Base-by-base conservation (phyloP, 1,140 invertebrate genomes). In the Hycleus phaleratus region DNA sequence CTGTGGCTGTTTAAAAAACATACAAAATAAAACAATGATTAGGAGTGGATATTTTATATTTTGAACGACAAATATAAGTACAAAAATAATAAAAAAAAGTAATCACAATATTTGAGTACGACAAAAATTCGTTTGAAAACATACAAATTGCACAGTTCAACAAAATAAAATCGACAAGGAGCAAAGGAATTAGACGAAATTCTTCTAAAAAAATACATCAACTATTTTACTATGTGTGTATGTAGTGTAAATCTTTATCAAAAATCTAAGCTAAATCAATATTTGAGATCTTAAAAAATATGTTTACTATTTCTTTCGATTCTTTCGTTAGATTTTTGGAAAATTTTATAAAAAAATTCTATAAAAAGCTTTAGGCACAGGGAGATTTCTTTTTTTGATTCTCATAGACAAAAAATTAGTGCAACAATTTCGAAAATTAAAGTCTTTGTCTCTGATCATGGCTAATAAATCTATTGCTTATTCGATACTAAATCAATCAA, bases 241-340 rank as follows among this genome's bases (percentile, higher is more conserved):
- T 38, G 38, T 45, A 53, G 26, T 38, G 59, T 38, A 60, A 52
- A 42, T 51, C 43, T 38, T 44, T 60, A 60, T 52, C 42, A 54
- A 60, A 60, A 32, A 12, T 55, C 45, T 48, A 53, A 54, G 42
- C 52, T 55, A 46, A 60, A 45, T 59, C 44, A 59, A 46, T 62
- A 63, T 43, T 65, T 42, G 64, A 63, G 64, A 65, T 63, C 64
- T 63, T 63, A 63, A 43, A 58, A 61, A 60, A 61, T 61, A 61
- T 58, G 42, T 18, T 18, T 18, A 18, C 18, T 18, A 44, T 59
- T 56, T 55, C 12, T 61, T 42, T 4, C 11, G 18, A 18, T 18
- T 18, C 18, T 18, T 18, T 53, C 40, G 59, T 43, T 42, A 52
- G 50, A 45, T 52, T 61, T 58, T 61, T 57, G 57, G 57, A 49